Percentiles rank a stretch among this genome's conserved stretches.
Evolutionary conservation across 2,797 vertebrate species (phyloP).

Genomic region (Cercopithecus petaurista): DNA sequence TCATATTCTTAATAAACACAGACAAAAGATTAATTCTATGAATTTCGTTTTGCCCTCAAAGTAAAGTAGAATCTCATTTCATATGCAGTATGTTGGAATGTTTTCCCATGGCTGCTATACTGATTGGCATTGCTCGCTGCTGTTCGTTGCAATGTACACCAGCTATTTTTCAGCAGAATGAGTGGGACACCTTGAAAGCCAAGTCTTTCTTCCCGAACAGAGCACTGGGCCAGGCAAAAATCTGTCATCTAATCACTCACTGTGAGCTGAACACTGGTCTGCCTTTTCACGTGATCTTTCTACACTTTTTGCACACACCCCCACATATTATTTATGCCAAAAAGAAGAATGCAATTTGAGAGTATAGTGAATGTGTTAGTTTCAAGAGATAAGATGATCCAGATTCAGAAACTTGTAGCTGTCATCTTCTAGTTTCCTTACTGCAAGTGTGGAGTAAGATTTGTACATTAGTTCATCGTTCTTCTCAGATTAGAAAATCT

Average conservation of each 20-base stretch:
- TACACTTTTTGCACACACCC: not conserved
- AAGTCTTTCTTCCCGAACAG: not conserved
- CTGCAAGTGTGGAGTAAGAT: not conserved
- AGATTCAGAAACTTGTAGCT: not conserved
- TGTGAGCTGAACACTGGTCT: not conserved
- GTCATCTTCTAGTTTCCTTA: not conserved
- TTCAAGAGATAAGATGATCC: not conserved
- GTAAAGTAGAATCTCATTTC: not conserved
- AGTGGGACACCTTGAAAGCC: not conserved
- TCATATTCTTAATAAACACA: not conserved
- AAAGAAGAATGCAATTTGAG: not conserved
- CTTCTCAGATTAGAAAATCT: not conserved
- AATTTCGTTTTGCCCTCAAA: not conserved
- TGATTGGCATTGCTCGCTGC: not conserved
- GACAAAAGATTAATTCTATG: not conserved
- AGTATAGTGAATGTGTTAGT: not conserved
- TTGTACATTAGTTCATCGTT: not conserved
- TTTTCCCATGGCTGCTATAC: not conserved
- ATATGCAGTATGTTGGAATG: not conserved
- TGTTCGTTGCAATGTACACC: not conserved
- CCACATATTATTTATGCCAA: not conserved
- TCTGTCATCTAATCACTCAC: not conserved
- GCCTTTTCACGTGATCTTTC: not conserved
- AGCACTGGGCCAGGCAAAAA: not conserved
- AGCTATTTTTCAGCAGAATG: not conserved